Percentiles rank a stretch among this genome's conserved stretches.
These are phyloP conservation scores for Gymnosoma rotundatum DNA, from an alignment of 2,888 invertebrate genomes.

Conservation along the genomic window DNA sequence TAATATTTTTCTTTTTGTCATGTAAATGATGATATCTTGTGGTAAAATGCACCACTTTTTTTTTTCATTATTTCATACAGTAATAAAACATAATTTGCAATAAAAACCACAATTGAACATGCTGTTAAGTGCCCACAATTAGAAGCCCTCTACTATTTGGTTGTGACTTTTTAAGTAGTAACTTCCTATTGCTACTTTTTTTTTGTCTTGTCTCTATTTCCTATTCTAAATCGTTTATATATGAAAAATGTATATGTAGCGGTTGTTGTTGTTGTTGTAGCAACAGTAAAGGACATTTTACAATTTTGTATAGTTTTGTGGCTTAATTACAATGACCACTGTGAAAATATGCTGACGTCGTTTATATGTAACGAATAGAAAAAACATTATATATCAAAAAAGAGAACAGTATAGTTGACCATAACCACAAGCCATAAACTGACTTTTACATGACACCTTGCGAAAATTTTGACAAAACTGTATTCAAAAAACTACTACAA, in stretches of 20 bases:
- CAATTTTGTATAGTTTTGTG: slow-evolving; percentile 57
- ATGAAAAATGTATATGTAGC: neutral
- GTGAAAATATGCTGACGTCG: slow-evolving; percentile 67
- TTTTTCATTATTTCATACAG: neutral
- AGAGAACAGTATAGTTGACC: slow-evolving; percentile 59
- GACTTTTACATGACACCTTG: slow-evolving; percentile 72
- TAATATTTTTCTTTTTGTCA: neutral
- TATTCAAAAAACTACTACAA: slow-evolving; percentile 27
- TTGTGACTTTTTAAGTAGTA: slow-evolving; percentile 35
- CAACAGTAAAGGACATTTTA: slow-evolving; percentile 5
- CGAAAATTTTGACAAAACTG: slow-evolving; percentile 59
- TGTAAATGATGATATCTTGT: slow-evolving; percentile 2
- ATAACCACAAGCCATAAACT: slow-evolving; percentile 71
- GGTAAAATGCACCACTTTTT: slow-evolving; percentile 3
- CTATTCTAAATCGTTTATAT: neutral
- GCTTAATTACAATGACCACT: slow-evolving; percentile 68
- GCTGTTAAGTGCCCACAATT: slow-evolving; percentile 66
- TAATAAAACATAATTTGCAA: slow-evolving; percentile 47
- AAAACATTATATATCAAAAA: neutral
- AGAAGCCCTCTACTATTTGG: slow-evolving; percentile 48
- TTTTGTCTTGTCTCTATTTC: slow-evolving; percentile 10
- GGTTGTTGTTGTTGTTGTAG: neutral
- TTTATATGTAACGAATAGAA: slow-evolving; percentile 20
- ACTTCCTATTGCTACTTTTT: slow-evolving; percentile 17
- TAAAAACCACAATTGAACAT: slow-evolving; percentile 58